Conservation (phyloP, 2,888 invertebrate species). For the Kryphioiulus occultus region DNA sequence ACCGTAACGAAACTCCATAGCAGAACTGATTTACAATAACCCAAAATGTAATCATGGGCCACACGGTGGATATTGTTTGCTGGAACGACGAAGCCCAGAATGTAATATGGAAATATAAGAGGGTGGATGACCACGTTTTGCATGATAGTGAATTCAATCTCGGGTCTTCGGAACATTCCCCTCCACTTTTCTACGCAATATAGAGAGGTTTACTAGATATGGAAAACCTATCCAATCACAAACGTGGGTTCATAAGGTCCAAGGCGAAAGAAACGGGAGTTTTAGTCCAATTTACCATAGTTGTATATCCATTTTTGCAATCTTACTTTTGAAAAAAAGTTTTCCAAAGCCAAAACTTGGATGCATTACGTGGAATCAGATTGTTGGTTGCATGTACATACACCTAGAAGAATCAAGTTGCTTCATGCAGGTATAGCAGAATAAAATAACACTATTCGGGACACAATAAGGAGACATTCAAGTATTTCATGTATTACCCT, state of each 20-base stretch:
- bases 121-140: not conserved
- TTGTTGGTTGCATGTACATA: no score
- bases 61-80: not conserved
- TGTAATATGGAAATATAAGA: slow-evolving; percentile 3
- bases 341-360: no score
- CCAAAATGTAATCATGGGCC: slow-evolving; percentile 7
- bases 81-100: not conserved
- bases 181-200: not conserved
- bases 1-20: not conserved
- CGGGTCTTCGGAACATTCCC: not conserved
- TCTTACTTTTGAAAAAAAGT: no score
- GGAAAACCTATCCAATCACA: not conserved
- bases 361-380: no score
- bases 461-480: no score
- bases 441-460: no score
- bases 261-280: not conserved
- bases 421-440: no score
- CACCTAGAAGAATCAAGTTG: no score
- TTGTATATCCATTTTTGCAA: no score
- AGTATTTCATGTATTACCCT: no score
- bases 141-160: slow-evolving; percentile 29
- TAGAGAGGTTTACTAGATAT: not conserved
- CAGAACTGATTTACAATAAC: slow-evolving; percentile 29
- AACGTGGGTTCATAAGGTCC: not conserved
- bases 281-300: not conserved